phyloP scores from a whole-genome alignment of 1,140 invertebrate genomes.

The Druon quercuslanigerum region DNA sequence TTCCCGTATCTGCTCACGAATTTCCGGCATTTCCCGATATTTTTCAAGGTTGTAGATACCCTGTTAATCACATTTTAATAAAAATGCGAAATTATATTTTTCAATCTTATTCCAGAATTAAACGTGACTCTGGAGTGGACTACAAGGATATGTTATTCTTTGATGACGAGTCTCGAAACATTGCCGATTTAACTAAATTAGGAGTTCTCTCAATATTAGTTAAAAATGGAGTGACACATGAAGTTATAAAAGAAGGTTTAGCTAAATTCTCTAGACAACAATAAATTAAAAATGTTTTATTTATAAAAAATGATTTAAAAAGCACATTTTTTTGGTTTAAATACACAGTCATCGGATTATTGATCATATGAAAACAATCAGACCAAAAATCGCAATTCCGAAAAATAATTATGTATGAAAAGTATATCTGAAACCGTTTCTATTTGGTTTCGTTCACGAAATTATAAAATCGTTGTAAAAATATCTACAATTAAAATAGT shows the following conservation, averaged over 20 bases:
- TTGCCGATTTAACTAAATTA: conserved; percentile 75
- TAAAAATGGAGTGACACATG: conserved; percentile 74
- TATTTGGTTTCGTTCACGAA: no score
- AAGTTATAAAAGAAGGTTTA: conserved; percentile 74
- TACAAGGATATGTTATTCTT: conserved; percentile 85
- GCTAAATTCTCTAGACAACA: conserved; percentile 64
- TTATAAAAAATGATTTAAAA: conserved; percentile 37
- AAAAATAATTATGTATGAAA: no score
- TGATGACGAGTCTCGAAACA: conserved; percentile 82
- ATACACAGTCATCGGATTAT: neutral
- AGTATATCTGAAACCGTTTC: no score
- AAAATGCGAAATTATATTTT: conserved; percentile 21
- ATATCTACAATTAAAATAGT: no score
- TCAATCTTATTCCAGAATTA: conserved; percentile 76
- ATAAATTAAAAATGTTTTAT: conserved; percentile 36
- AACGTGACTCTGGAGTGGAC: conserved; percentile 74
- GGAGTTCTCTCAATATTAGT: conserved; percentile 79
- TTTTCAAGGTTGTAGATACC: no score
- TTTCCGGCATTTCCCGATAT: no score
- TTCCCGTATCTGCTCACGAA: no score
- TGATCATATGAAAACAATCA: neutral
- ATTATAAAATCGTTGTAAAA: no score
- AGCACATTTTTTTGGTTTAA: conserved; percentile 40
- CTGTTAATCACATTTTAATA: no score
- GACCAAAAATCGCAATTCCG: no score